Evolutionary conservation across 2,888 invertebrate species (phyloP).

Genomic region (Yponomeuta evonymella): DNA sequence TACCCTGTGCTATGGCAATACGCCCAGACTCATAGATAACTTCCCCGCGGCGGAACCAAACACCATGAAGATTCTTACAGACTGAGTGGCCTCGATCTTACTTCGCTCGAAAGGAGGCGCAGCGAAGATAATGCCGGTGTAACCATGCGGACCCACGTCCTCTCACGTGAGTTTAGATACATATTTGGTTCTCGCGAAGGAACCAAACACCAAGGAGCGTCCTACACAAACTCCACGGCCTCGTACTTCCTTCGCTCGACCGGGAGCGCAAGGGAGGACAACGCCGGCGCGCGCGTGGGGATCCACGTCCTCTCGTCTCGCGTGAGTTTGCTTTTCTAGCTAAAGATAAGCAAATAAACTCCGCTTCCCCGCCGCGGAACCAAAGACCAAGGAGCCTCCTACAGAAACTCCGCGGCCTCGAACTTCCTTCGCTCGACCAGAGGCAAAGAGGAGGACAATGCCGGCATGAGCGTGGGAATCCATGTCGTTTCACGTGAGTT

Average conservation of each 20-base stretch:
- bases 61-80: too few relatives aligned
- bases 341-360: background rate
- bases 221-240: conserved; percentile 33
- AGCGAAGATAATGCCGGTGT: too few relatives aligned
- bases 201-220: background rate
- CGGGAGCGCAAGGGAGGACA: conserved; percentile 30
- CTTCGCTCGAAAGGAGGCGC: too few relatives aligned
- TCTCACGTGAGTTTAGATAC: too few relatives aligned
- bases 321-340: conserved; percentile 27
- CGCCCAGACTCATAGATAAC: too few relatives aligned
- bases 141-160: too few relatives aligned
- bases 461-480: conserved; percentile 55
- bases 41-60: too few relatives aligned
- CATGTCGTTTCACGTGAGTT: conserved; percentile 43
- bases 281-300: conserved; percentile 57
- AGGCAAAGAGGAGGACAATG: conserved; percentile 33
- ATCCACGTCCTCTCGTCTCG: conserved; percentile 38
- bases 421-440: conserved; percentile 39
- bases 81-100: too few relatives aligned
- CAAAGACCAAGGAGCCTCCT: background rate
- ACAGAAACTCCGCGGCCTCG: conserved; percentile 37
- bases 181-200: too few relatives aligned
- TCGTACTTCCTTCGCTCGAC: conserved; percentile 42
- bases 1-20: too few relatives aligned
- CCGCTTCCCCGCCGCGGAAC: too few relatives aligned